phyloP scores from a whole-genome alignment of 1,140 invertebrate genomes.

The Cephus cinctus region DNA sequence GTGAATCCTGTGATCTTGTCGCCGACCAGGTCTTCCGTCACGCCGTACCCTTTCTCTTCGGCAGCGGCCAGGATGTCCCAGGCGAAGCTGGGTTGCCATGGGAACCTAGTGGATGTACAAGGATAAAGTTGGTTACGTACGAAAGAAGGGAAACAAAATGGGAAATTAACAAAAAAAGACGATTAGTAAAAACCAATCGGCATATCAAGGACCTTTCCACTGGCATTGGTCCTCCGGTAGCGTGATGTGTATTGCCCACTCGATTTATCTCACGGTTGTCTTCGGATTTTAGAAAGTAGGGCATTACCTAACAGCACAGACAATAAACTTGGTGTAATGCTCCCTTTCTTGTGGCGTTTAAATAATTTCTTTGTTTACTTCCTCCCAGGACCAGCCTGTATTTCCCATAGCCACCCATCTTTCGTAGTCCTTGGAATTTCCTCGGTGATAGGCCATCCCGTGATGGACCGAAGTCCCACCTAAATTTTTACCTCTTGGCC shows the following conservation, averaged over 20 bases:
- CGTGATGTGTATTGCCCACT: constrained; percentile 49
- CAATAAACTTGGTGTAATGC: constrained; percentile 1
- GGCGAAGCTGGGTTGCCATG: constrained; percentile 56
- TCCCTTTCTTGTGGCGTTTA: background rate
- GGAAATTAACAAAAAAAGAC: too few relatives aligned
- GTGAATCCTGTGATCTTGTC: constrained; percentile 51
- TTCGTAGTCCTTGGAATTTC: constrained; percentile 63
- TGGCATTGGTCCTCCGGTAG: constrained; percentile 50
- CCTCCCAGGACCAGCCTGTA: constrained; percentile 63
- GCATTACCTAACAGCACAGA: constrained; percentile 50
- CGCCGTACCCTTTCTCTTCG: constrained; percentile 56
- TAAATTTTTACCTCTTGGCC: constrained; percentile 49
- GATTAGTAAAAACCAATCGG: too few relatives aligned
- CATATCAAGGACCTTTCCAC: constrained; percentile 58
- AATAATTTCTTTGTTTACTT: constrained; percentile 35
- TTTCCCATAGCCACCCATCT: constrained; percentile 58
- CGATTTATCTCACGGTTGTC: constrained; percentile 57
- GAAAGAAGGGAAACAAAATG: too few relatives aligned
- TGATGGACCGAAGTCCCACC: constrained; percentile 65
- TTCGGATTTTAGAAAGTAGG: constrained; percentile 60
- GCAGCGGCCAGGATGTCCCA: constrained; percentile 63
- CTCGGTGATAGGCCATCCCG: constrained; percentile 70
- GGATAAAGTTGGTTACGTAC: too few relatives aligned
- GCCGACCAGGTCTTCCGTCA: constrained; percentile 63
- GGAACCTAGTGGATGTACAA: constrained; percentile 58